phyloP scores from a whole-genome alignment of 2,797 vertebrate genomes.

The Ptychadena robeensis region DNA sequence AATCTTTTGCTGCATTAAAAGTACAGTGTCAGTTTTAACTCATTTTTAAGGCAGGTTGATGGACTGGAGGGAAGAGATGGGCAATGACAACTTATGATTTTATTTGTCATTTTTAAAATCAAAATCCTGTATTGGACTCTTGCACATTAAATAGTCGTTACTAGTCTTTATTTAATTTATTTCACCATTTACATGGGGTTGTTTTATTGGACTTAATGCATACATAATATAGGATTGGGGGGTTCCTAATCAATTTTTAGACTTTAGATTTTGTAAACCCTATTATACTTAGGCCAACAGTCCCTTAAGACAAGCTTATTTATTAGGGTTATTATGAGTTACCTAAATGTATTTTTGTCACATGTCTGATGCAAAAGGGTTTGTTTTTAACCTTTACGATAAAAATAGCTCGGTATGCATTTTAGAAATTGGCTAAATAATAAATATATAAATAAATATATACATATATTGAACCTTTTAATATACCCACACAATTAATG shows the following conservation, averaged over 20 bases:
- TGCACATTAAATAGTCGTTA: not conserved
- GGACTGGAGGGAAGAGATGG: not conserved
- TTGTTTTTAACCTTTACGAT: not conserved
- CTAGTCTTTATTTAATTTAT: not conserved
- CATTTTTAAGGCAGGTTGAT: not conserved
- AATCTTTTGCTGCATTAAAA: constrained; percentile 25
- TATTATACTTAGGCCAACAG: not conserved
- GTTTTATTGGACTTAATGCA: not conserved
- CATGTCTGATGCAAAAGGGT: not conserved
- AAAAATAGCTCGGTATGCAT: not conserved
- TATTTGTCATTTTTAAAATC: not conserved
- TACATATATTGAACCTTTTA: too few species aligned
- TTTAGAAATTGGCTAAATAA: not conserved
- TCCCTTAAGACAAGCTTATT: not conserved
- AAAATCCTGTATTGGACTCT: not conserved
- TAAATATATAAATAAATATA: too few species aligned
- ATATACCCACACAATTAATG: too few species aligned
- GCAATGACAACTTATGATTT: not conserved
- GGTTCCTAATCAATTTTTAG: not conserved
- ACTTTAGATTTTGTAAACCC: not conserved
- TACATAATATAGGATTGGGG: not conserved
- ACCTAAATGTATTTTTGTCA: not conserved
- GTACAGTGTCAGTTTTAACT: not conserved
- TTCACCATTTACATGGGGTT: not conserved
- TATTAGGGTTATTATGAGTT: not conserved